Conservation (phyloP, 2,888 invertebrate species). For the Dolomedes plantarius region DNA sequence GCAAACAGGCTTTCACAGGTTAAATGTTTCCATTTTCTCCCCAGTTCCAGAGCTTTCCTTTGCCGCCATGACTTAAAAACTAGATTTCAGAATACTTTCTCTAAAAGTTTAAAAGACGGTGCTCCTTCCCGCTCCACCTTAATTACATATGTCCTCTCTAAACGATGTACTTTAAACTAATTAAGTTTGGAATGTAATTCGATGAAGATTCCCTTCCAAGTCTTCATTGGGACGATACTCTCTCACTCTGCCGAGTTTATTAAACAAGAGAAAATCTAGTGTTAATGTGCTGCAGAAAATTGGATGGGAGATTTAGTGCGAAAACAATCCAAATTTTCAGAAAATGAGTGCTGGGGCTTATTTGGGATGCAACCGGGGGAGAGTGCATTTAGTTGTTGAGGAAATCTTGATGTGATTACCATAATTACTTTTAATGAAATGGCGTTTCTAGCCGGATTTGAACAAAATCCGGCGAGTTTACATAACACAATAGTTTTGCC, state of each 20-base stretch:
- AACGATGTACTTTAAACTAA: background rate
- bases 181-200: background rate
- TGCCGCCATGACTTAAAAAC: slow-evolving; percentile 2
- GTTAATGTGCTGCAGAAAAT: slow-evolving; percentile 3
- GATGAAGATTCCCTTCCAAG: background rate
- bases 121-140: background rate
- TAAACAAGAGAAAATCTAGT: slow-evolving; percentile 14
- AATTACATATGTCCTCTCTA: background rate
- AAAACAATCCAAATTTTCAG: background rate
- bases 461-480: background rate
- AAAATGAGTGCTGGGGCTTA: background rate
- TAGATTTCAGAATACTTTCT: background rate
- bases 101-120: background rate
- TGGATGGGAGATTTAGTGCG: background rate
- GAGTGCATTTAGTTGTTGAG: background rate
- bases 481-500: too few species aligned
- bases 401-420: background rate
- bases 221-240: background rate
- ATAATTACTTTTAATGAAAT: background rate
- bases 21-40: too few species aligned
- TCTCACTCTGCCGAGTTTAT: background rate
- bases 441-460: background rate
- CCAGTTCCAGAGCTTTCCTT: too few species aligned
- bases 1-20: too few species aligned
- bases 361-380: background rate